These are phyloP conservation scores for Drosophila antonietae DNA, from an alignment of 2,888 invertebrate species.

Conservation along the genomic window DNA sequence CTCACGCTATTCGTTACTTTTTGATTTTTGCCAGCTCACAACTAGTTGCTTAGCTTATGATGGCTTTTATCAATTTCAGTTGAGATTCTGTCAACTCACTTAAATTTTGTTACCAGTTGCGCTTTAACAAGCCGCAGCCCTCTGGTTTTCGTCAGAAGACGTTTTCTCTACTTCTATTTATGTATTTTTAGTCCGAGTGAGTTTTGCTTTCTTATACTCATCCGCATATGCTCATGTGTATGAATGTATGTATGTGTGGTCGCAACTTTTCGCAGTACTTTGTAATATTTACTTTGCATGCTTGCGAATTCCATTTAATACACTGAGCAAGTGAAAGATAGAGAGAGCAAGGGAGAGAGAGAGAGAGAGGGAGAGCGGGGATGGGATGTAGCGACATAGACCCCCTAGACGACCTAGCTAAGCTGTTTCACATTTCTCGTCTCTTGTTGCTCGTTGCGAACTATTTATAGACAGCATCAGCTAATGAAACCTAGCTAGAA, in stretches of 20 bases:
- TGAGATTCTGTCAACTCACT: neutral
- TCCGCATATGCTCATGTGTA: slow-evolving; percentile 18
- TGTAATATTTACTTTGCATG: slow-evolving; percentile 54
- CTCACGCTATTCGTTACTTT: neutral
- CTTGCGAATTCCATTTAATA: slow-evolving; percentile 56
- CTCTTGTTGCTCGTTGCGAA: neutral
- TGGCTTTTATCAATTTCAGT: neutral
- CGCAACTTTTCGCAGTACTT: slow-evolving; percentile 48
- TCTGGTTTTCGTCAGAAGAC: slow-evolving; percentile 23
- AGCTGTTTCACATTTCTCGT: slow-evolving; percentile 4
- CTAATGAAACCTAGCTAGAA: slow-evolving; percentile 44
- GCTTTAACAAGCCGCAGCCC: neutral
- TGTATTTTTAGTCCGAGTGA: slow-evolving; percentile 37
- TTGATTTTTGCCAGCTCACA: neutral
- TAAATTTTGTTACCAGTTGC: slow-evolving; percentile 28
- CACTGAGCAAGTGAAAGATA: neutral
- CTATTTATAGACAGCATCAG: slow-evolving; percentile 47
- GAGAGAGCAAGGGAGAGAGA: neutral
- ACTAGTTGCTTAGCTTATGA: slow-evolving; percentile 2
- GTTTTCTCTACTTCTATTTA: slow-evolving; percentile 9
- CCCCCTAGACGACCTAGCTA: slow-evolving; percentile 4
- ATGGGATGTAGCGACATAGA: neutral
- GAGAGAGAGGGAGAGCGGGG: neutral
- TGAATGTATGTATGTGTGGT: slow-evolving; percentile 12
- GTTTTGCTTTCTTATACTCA: slow-evolving; percentile 34